Evolutionary conservation across 2,113 vertebrate genomes (phyloP), one percentile per base, ranked within the genome.

Genomic region (rabbit (Oryctolagus cuniculus)): DNA sequence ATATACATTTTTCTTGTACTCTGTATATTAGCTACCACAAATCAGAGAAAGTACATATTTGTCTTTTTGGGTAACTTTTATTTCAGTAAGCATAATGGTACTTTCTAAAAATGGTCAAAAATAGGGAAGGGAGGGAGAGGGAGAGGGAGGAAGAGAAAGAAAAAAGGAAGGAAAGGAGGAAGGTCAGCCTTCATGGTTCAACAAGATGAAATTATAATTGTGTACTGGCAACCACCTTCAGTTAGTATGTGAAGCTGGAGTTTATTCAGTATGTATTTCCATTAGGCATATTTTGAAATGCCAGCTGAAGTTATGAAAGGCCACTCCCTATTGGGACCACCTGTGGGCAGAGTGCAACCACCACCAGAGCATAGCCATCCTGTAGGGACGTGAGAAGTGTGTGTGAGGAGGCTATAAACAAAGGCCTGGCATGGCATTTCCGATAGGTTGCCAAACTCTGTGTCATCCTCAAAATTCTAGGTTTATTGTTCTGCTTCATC

Each of bases 321-420:
- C 15, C 27, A 63, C 29, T 63, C 53, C 15, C 34, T 17, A 1
- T 0, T 0, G 2, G 51, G 0, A n/a, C 21, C 3, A 16, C 21
- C n/a, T 29, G 24, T 49, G 70, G 75, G 15, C 72, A 72, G 63
- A 75, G 13, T 4, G 21, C 63, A 31, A 44, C 44, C 44, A 0
- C 53, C 11, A 0, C 49, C 5, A 6, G 15, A 3, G 27, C 5
- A 0, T 29, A 10, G 1, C 21, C 1, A 0, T 4, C 1, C 21
- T 4, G 31, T 10, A 22, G 29, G 51, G 22, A 10, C 16, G 21
- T 8, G 36, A 64, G 34, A 29, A 58, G 31, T 31, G 38, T 11
- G 19, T 10, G 19, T 3, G 64, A 82, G 22, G 10, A 55, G 22
- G n/a, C 15, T 38, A 51, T 21, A 12, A 31, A 27, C 34, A n/a